These are phyloP conservation scores for Trachemys scripta DNA, from an alignment of 2,113 vertebrate species.

Conservation along the genomic window DNA sequence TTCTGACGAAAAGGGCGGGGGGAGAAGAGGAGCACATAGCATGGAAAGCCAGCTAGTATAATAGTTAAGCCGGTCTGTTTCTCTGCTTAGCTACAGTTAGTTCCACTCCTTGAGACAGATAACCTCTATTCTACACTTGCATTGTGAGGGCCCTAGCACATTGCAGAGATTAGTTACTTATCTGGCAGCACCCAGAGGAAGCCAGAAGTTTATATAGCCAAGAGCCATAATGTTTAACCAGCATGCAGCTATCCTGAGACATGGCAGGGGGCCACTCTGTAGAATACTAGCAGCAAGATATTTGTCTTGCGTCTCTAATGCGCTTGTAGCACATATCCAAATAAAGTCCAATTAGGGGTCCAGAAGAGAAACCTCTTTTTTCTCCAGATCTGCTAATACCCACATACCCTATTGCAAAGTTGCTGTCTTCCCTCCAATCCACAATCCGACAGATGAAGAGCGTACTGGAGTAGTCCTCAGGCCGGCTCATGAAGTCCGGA, in stretches of 20 bases:
- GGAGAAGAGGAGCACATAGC: background rate
- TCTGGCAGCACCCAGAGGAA: background rate
- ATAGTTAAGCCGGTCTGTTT: background rate
- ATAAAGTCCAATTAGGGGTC: background rate
- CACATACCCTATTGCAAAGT: constrained; percentile 93
- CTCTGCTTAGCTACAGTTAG: background rate
- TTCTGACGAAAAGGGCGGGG: constrained; percentile 45
- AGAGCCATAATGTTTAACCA: background rate
- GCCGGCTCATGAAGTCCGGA: constrained; percentile 83
- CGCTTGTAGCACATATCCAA: background rate
- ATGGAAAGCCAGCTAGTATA: too few relatives aligned
- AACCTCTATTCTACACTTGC: background rate
- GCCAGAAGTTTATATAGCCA: background rate
- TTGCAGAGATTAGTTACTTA: background rate
- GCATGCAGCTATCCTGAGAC: rapidly evolving
- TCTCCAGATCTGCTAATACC: background rate
- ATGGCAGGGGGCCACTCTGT: background rate
- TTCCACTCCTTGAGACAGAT: background rate
- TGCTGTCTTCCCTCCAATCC: constrained; percentile 91
- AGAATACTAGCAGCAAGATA: background rate
- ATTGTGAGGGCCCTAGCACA: background rate
- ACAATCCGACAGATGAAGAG: constrained; percentile 94
- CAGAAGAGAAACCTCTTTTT: constrained; percentile 12
- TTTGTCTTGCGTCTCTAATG: background rate
- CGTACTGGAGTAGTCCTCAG: constrained; percentile 86